Base-by-base conservation (phyloP, 2,113 vertebrate genomes). In the Oryctolagus cuniculus region DNA sequence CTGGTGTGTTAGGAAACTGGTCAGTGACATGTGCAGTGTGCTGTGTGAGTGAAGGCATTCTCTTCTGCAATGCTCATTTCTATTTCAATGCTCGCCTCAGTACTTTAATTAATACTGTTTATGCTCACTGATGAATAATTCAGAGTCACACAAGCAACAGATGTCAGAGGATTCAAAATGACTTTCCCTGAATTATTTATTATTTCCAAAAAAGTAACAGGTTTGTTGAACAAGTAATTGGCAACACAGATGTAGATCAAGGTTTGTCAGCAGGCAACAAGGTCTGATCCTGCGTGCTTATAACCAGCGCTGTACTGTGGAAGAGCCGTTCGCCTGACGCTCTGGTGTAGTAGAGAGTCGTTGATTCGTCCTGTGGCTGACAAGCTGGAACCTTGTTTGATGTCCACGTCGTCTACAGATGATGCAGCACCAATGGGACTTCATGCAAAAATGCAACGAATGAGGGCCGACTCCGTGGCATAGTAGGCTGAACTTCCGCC, bases 71-170 rank as follows among this genome's bases (percentile, higher is more conserved):
- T 10, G 75, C 89, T 94, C 73, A 72, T 92, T 98, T 78, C 83
- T 82, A 17, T 97, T 96, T 97, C 96, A 89, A 29, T 96, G 91
- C 96, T 94, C 88, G 94, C 87, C 96, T 93, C 77, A 31, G 22
- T 96, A 51, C 91, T 95, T 95, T 96, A 95, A 94, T 98, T 95
- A 95, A 69, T 94, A 80, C 84, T 93, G 95, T 96, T 90, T 96
- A 51, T 97, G 58, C 89, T 95, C 93, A 29, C 82, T 91, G 88
- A 97, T 96, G 94, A 98, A 78, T 98, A 89, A 97, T 97, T 98
- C 94, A 91, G 66, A 97, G 80, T 95, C 83, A n/a, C 38, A 25
- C 22, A 91, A 97, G 96, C 96, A 98, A 94, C 95, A 53, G 84
- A 96, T 95, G 88, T 97, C 97, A 97, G 95, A 96, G 94, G 83